Percentiles rank a stretch among this genome's conserved stretches.
Evolutionary conservation across 2,888 invertebrate species (phyloP).

Genomic region (Cephus runcator): DNA sequence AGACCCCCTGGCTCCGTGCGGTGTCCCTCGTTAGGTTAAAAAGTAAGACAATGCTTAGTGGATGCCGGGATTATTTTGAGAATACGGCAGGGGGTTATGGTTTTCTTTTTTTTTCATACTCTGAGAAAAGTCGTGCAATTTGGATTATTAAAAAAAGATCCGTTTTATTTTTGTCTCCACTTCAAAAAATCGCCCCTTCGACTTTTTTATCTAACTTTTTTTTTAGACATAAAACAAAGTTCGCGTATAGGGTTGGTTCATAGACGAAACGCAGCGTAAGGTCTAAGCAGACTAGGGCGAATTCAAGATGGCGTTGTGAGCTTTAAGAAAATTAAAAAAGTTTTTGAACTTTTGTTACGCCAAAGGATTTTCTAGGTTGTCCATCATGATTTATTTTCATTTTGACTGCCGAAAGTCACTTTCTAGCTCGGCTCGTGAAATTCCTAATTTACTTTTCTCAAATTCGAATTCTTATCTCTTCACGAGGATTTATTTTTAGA

Average conservation of each 20-base stretch:
- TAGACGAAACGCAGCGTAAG: not conserved
- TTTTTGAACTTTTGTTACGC: not conserved
- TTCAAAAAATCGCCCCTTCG: rapidly evolving
- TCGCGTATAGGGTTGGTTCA: not conserved
- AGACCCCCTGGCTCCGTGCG: not conserved
- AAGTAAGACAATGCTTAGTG: not conserved
- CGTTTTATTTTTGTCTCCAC: not conserved
- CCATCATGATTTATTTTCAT: not conserved
- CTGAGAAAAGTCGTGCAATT: not conserved
- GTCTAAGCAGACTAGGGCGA: not conserved
- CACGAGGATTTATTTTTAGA: not conserved
- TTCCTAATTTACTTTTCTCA: not conserved
- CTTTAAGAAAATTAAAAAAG: not conserved
- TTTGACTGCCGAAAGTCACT: not conserved
- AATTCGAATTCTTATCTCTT: not conserved
- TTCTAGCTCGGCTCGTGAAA: not conserved
- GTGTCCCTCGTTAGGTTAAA: not conserved
- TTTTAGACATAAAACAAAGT: not conserved
- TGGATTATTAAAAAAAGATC: not conserved
- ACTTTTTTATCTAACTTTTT: not conserved
- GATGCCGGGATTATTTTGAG: not conserved
- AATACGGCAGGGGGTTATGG: not conserved
- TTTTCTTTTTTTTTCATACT: not conserved
- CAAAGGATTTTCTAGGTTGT: not conserved
- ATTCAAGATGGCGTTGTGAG: not conserved